Evolutionary conservation across 2,113 vertebrate genomes (phyloP).

Genomic region (Sceloporus tristichus): DNA sequence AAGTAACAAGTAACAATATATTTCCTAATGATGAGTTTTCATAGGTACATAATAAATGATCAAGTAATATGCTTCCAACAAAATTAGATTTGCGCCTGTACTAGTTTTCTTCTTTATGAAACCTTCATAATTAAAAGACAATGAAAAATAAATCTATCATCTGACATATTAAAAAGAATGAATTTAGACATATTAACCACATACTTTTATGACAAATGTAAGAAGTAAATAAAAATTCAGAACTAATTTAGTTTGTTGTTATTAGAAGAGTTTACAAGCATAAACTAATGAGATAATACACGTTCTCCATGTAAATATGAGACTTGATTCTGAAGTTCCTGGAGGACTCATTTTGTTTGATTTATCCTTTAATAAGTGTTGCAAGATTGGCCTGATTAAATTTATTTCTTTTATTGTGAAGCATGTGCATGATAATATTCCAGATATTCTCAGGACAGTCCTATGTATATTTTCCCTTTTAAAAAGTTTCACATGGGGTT

Average conservation of each 20-base stretch:
- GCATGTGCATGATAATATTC: neutral
- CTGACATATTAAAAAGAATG: constrained; percentile 9
- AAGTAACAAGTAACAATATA: constrained; percentile 25
- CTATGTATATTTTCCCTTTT: neutral
- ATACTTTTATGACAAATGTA: constrained; percentile 5
- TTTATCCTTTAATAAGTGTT: constrained; percentile 2
- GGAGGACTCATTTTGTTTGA: neutral
- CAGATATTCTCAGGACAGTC: constrained; percentile 15
- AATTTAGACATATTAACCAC: neutral
- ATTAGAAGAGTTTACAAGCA: neutral
- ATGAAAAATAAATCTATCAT: constrained; percentile 17
- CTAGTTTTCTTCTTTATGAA: constrained; percentile 13
- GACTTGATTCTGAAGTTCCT: neutral
- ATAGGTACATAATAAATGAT: constrained; percentile 6
- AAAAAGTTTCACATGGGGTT: neutral
- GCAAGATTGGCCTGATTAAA: constrained; percentile 2
- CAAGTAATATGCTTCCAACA: constrained; percentile 7
- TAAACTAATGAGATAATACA: neutral
- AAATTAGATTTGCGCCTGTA: constrained; percentile 35
- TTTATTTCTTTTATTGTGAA: constrained; percentile 4
- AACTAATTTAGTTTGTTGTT: neutral
- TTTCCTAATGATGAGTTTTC: neutral
- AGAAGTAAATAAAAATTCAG: constrained; percentile 3
- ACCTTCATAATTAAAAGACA: constrained; percentile 11
- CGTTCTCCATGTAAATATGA: neutral